Conservation (phyloP, 2,797 vertebrate species). For the Okamejei kenojei region DNA sequence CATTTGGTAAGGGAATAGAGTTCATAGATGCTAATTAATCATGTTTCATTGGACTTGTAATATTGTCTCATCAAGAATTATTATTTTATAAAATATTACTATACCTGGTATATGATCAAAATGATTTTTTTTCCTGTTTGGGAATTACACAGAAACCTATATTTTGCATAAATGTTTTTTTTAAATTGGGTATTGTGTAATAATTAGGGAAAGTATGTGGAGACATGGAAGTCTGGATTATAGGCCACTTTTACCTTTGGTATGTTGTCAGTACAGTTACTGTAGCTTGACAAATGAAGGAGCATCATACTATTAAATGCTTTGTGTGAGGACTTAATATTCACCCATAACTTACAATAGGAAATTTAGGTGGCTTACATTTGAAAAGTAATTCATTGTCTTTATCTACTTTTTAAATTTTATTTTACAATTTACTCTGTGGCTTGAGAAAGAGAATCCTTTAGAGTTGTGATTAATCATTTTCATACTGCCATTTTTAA, state of each 20-base stretch:
- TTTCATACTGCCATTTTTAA: constrained; percentile 85
- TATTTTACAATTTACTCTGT: not conserved
- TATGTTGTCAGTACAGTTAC: constrained; percentile 25
- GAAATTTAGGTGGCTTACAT: constrained; percentile 23
- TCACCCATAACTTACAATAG: constrained; percentile 4
- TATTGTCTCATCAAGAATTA: not conserved
- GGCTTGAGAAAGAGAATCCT: constrained; percentile 83
- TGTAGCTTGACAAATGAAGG: not conserved
- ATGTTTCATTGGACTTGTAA: not conserved
- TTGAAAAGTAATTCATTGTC: constrained; percentile 35
- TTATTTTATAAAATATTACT: constrained; percentile 16
- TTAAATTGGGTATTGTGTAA: not conserved
- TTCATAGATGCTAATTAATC: constrained; percentile 17
- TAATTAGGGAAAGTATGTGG: not conserved
- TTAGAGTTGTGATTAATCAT: constrained; percentile 89
- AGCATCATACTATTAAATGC: constrained; percentile 4
- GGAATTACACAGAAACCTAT: not conserved
- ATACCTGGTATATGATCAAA: not conserved
- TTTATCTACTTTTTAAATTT: not conserved
- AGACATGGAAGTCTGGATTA: not conserved
- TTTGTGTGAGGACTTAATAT: constrained; percentile 32
- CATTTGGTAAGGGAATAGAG: not conserved
- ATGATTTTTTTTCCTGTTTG: not conserved
- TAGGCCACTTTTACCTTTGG: constrained; percentile 7
- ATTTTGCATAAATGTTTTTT: not conserved